Evolutionary conservation across 2,888 invertebrate species (phyloP).

Genomic region (Amiota minor): DNA sequence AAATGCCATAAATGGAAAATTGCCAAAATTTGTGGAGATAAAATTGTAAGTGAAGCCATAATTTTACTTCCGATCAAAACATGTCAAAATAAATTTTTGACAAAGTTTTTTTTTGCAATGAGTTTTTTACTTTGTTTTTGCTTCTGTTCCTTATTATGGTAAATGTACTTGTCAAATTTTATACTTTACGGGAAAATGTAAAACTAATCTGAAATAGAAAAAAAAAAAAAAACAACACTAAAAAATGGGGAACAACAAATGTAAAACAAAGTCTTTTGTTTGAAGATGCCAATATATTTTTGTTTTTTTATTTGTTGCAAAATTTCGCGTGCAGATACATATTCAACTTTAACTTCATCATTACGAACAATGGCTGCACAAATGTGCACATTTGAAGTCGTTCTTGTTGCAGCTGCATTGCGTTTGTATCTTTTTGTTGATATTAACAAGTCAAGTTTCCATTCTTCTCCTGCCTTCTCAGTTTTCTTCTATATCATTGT

Average conservation of each 20-base stretch:
- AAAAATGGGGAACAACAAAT: slow-evolving; percentile 3
- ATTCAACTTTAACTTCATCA: slow-evolving; percentile 40
- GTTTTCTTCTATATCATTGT: not conserved
- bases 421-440: slow-evolving; percentile 52
- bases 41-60: slow-evolving; percentile 9
- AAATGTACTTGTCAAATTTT: slow-evolving; percentile 24
- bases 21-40: not conserved
- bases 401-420: slow-evolving; percentile 29
- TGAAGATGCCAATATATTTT: not conserved
- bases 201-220: not conserved
- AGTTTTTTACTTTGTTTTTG: not conserved
- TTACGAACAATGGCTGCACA: slow-evolving; percentile 63
- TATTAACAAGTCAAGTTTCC: slow-evolving; percentile 24
- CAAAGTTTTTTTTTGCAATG: no score
- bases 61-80: slow-evolving; percentile 16
- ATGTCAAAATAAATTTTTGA: not conserved
- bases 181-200: slow-evolving; percentile 16
- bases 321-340: slow-evolving; percentile 44
- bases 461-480: not conserved
- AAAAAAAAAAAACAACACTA: not conserved
- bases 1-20: no score
- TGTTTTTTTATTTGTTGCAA: slow-evolving; percentile 50
- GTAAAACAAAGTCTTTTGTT: slow-evolving; percentile 17
- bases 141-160: not conserved
- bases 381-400: slow-evolving; percentile 48